Percentiles rank a stretch among this genome's conserved stretches.
Evolutionary conservation across 2,888 invertebrate genomes (phyloP).

Genomic region (Monopis laevigella): DNA sequence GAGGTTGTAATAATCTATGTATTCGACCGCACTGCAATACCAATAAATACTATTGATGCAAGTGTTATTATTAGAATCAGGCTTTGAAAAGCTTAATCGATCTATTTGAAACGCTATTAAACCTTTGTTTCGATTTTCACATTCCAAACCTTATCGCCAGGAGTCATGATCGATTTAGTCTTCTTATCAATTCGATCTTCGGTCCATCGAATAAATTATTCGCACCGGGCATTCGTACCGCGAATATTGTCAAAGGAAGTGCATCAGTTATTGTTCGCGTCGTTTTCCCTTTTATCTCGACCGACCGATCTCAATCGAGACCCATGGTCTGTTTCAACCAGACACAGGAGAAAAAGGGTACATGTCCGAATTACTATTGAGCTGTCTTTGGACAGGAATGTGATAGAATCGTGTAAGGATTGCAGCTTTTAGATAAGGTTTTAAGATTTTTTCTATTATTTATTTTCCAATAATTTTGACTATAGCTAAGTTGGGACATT

Average conservation of each 20-base stretch:
- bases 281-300: constrained; percentile 45
- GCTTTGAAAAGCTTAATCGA: too few species aligned
- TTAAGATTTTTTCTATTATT: too few species aligned
- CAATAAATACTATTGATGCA: too few species aligned
- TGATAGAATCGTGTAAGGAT: too few species aligned
- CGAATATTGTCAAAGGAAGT: constrained; percentile 57
- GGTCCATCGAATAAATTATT: constrained; percentile 43
- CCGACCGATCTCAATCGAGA: constrained; percentile 37
- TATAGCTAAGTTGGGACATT: too few species aligned
- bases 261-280: constrained; percentile 61
- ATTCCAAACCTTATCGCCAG: constrained; percentile 38
- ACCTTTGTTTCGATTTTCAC: too few species aligned
- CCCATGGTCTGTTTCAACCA: constrained; percentile 18
- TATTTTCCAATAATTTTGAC: too few species aligned
- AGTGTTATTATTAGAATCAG: too few species aligned
- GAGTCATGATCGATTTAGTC: constrained; percentile 51
- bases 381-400: neutral
- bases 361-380: neutral
- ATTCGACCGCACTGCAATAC: too few species aligned
- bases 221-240: constrained; percentile 26
- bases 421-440: too few species aligned
- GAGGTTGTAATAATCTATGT: too few species aligned
- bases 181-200: constrained; percentile 48
- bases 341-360: constrained; percentile 4
- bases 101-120: too few species aligned